Evolutionary conservation across 2,113 vertebrate genomes (phyloP).

Genomic region (Anguilla japonica): DNA sequence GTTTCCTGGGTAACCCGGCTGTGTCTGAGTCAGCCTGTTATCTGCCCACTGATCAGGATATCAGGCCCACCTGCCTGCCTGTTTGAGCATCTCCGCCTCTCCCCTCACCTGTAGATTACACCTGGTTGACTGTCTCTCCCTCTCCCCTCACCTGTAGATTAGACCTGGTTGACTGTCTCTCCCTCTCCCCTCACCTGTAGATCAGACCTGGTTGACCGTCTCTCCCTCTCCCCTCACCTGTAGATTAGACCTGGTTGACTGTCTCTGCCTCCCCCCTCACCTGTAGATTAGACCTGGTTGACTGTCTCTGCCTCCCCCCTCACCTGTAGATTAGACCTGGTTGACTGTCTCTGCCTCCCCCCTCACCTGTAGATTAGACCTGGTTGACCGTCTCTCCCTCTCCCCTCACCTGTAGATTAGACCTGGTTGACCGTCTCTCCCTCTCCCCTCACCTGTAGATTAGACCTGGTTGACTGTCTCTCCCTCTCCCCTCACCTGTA

Average conservation of each 20-base stretch:
- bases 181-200: conserved; percentile 56
- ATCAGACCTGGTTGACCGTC: conserved; percentile 80
- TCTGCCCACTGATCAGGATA: not conserved
- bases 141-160: conserved; percentile 66
- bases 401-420: conserved; percentile 71
- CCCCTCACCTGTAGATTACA: conserved; percentile 75
- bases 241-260: conserved; percentile 86
- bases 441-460: conserved; percentile 60
- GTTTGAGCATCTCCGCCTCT: not conserved
- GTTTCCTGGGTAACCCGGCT: no score
- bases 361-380: conserved; percentile 78
- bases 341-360: not conserved
- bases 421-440: conserved; percentile 37
- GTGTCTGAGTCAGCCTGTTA: not conserved
- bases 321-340: conserved; percentile 83
- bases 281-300: conserved; percentile 86
- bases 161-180: conserved; percentile 67
- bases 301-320: not conserved
- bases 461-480: conserved; percentile 78
- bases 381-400: conserved; percentile 62
- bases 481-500: conserved; percentile 46
- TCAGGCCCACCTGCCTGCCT: not conserved
- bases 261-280: not conserved
- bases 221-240: not conserved
- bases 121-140: conserved; percentile 66